Conservation (phyloP, 2,797 vertebrate genomes). For the Crocidura indochinensis region DNA sequence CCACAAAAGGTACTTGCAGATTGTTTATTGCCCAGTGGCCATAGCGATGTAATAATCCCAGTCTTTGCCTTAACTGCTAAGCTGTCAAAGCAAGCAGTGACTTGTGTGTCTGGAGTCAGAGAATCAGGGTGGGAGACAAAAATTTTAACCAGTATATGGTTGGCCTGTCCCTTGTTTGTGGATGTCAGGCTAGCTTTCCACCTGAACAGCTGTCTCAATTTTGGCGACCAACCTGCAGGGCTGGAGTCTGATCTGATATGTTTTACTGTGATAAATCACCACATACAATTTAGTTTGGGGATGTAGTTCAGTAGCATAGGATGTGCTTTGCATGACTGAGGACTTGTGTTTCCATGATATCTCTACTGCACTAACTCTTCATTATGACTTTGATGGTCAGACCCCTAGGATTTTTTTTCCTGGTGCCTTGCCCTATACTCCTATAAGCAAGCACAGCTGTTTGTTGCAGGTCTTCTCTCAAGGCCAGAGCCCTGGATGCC, state of each 20-base stretch:
- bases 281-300: not conserved
- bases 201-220: accelerated
- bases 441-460: not conserved
- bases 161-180: too few relatives aligned
- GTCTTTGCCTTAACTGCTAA: too few relatives aligned
- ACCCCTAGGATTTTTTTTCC: not conserved
- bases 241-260: not conserved
- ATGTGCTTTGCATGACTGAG: not conserved
- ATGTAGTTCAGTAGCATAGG: not conserved
- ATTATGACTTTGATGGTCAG: not conserved
- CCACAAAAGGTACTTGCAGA: too few relatives aligned
- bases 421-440: not conserved
- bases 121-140: too few relatives aligned
- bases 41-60: too few relatives aligned
- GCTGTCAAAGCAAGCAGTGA: too few relatives aligned
- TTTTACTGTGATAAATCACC: too few relatives aligned
- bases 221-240: too few relatives aligned
- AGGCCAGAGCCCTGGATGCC: not conserved
- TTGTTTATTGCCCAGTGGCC: too few relatives aligned
- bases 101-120: too few relatives aligned
- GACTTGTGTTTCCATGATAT: not conserved
- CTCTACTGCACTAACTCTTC: not conserved
- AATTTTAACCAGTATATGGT: too few relatives aligned
- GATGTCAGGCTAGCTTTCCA: too few relatives aligned
- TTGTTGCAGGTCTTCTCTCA: not conserved